These are phyloP conservation scores for Spea bombifrons DNA, from an alignment of 2,113 vertebrate species.

Conservation along the genomic window DNA sequence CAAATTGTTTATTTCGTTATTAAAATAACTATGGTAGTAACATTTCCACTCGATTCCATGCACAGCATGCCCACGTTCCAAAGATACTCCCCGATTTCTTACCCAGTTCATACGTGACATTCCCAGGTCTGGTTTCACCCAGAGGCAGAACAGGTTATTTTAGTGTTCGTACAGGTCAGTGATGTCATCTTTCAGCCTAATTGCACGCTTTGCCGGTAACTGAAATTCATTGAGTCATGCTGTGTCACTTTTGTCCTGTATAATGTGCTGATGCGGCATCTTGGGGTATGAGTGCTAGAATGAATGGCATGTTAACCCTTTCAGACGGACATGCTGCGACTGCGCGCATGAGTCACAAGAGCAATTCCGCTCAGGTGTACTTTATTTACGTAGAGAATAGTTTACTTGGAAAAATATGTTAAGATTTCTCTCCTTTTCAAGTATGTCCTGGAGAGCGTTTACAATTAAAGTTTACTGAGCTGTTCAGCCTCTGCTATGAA, in stretches of 20 bases:
- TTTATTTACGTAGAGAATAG: no score
- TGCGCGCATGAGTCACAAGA: no score
- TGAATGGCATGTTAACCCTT: background rate
- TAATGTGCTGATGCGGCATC: background rate
- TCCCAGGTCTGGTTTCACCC: background rate
- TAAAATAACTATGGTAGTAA: no score
- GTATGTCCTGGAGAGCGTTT: no score
- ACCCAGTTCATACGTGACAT: background rate
- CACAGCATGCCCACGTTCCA: background rate
- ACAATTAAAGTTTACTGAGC: no score
- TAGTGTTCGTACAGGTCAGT: background rate
- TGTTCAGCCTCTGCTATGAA: no score
- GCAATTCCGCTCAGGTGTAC: no score
- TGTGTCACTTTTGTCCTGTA: slow-evolving; percentile 9
- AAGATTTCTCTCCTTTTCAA: no score
- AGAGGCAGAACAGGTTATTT: background rate
- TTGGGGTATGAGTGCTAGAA: background rate
- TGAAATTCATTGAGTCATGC: background rate
- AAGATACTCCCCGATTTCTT: background rate
- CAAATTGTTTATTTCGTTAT: no score
- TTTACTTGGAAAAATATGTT: no score
- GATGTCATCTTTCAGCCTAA: background rate
- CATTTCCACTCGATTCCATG: no score
- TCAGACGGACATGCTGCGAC: background rate
- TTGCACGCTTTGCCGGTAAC: background rate